A percentile compares a stretch with the other conserved stretches of the same genome.
Conservation (phyloP, 2,113 vertebrate genomes). For the Mus musculus region DNA sequence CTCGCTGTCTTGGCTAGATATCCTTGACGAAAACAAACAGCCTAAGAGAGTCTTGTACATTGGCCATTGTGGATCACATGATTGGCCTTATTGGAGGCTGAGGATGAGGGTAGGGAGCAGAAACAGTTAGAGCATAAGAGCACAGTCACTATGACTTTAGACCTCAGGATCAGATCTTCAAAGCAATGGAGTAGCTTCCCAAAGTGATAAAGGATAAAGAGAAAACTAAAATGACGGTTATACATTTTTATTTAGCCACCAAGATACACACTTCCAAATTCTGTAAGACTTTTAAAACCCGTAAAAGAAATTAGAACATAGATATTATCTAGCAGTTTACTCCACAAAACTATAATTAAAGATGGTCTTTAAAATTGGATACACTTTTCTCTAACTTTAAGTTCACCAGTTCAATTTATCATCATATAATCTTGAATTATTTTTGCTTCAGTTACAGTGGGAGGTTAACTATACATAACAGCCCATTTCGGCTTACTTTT, state of each 20-base stretch:
- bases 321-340: neutral
- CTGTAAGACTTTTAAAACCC: neutral
- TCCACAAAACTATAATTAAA: neutral
- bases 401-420: neutral
- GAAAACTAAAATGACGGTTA: neutral
- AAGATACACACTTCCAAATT: neutral
- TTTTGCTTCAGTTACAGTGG: neutral
- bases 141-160: neutral
- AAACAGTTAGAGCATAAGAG: neutral
- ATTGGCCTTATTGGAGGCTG: neutral
- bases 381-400: neutral
- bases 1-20: slow-evolving; percentile 29
- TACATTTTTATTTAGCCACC: neutral
- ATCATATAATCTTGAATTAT: neutral
- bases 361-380: neutral
- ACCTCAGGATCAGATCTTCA: neutral
- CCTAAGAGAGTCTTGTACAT: neutral
- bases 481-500: neutral
- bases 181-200: neutral
- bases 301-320: neutral
- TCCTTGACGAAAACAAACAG: neutral
- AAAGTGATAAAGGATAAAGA: neutral
- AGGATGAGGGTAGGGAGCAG: too few relatives aligned
- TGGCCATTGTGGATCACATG: neutral
- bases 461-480: neutral